Conservation (phyloP, 2,113 vertebrate species). For the Rhinopomastus cyanomelas region DNA sequence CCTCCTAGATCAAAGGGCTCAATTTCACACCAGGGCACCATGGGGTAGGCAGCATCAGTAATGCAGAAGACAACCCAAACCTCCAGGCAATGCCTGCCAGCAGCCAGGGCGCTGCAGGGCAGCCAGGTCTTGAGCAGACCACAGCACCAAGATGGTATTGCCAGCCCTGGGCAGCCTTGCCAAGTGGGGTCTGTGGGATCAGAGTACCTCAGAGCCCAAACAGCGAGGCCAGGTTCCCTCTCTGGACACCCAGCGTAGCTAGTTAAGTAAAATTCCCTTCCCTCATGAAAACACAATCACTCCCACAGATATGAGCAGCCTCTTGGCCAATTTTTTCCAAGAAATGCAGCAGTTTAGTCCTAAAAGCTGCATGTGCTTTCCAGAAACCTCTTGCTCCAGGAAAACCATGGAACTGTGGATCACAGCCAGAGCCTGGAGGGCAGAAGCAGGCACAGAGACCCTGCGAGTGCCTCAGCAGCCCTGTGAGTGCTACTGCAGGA, state of each 20-base stretch:
- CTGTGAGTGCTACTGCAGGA: too few relatives aligned
- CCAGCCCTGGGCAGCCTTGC: neutral
- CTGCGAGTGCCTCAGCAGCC: rapidly evolving
- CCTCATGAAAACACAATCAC: neutral
- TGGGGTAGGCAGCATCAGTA: neutral
- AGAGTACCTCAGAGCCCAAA: neutral
- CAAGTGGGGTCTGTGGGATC: rapidly evolving
- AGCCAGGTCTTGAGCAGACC: neutral
- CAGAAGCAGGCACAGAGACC: neutral
- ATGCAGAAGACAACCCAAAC: neutral
- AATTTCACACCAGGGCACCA: rapidly evolving
- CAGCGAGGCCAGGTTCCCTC: neutral
- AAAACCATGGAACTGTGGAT: neutral
- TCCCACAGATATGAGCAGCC: neutral
- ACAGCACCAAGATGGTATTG: neutral
- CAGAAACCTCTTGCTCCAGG: neutral
- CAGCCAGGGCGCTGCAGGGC: neutral
- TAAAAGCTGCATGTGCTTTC: neutral
- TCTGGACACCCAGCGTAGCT: neutral
- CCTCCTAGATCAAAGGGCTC: neutral
- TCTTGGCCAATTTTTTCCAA: neutral
- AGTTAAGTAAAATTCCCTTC: neutral
- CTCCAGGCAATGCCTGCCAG: neutral
- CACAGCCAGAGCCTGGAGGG: neutral
- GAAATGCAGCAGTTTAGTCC: neutral